Base-by-base conservation (phyloP, 2,797 vertebrate species). In the Tolypeutes matacus region DNA sequence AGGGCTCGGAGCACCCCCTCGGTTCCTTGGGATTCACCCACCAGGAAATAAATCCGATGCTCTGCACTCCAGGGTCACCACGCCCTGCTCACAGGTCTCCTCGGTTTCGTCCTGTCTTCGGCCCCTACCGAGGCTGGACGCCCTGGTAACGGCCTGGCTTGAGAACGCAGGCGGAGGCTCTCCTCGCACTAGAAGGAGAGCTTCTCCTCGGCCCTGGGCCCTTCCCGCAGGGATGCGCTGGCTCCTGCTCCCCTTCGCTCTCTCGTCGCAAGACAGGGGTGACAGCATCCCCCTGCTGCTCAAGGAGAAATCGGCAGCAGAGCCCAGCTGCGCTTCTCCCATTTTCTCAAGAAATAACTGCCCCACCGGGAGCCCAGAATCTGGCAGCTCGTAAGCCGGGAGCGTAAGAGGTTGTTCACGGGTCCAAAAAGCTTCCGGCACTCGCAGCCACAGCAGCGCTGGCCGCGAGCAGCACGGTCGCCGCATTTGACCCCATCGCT, bases 41-140 rank as follows among this genome's bases (percentile, higher is more conserved):
- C 91, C 39, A 39, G 39, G 92, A 96, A 95, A 94, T 95, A 95
- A 85, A 95, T 70, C 69, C 62, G 72, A 76, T 76, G 80, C 13
- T 92, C 81, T 69, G 70, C 46, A 11, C 46, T 46, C 8, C 7
- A 46, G 46, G 46, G 39, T 39, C 46, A 8, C 46, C 46, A 8
- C 46, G 46, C 46, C 46, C 46, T 46, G 46, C 46, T 46, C 8
- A 9, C 8, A 8, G 14, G 53, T 18, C 94, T 88, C 94, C 42
- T 91, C 90, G 81, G 81, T 56, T 11, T 91, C 31, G 21, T 53
- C 49, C 84, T 90, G 46, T 88, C 91, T 70, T 69, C 88, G 64
- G 95, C 76, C 67, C 76, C 49, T 25, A 76, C 25, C 53, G 81
- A 95, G 36, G 75, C 25, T 93, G 46, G 70, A 51, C 15, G 67